Conservation (phyloP, 2,797 vertebrate genomes). For the Crocodylus rhombifer region DNA sequence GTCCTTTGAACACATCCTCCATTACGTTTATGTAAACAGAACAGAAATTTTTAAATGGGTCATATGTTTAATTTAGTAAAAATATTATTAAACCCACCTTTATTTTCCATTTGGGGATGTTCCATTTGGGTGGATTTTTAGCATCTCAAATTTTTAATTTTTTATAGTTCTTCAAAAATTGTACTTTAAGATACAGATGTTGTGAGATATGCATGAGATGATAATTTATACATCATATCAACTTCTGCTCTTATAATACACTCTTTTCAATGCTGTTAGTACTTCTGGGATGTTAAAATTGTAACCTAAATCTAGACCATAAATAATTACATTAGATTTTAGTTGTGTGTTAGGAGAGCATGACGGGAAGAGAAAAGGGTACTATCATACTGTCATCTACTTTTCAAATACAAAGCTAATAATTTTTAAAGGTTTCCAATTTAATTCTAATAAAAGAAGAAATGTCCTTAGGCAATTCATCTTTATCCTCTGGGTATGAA, state of each 20-base stretch:
- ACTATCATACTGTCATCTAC: slow-evolving; percentile 36
- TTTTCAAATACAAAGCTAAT: slow-evolving; percentile 68
- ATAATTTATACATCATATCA: slow-evolving; percentile 48
- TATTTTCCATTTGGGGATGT: slow-evolving; percentile 22
- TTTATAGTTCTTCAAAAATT: slow-evolving; percentile 37
- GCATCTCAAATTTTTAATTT: slow-evolving; percentile 34
- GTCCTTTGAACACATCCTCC: not conserved
- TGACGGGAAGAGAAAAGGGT: slow-evolving; percentile 49
- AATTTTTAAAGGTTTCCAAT: slow-evolving; percentile 66
- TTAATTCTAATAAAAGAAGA: slow-evolving; percentile 51
- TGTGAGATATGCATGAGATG: slow-evolving; percentile 34
- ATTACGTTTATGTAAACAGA: not conserved
- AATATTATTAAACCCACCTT: not conserved
- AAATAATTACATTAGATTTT: slow-evolving; percentile 17
- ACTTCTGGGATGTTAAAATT: slow-evolving; percentile 56
- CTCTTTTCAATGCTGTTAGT: not conserved
- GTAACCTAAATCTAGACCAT: slow-evolving; percentile 41
- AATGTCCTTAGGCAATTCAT: slow-evolving; percentile 58
- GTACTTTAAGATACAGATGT: slow-evolving; percentile 32
- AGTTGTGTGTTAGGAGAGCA: slow-evolving; percentile 27
- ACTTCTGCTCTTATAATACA: not conserved
- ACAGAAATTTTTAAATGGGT: slow-evolving; percentile 34
- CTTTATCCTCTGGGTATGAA: slow-evolving; percentile 55
- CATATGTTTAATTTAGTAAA: not conserved
- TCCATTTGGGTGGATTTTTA: slow-evolving; percentile 37